A percentile compares a stretch with the other conserved stretches of the same genome.
phyloP scores from a whole-genome alignment of 35 echinoderm and acorn worm genomes.

The Ophioderma brevispina region DNA sequence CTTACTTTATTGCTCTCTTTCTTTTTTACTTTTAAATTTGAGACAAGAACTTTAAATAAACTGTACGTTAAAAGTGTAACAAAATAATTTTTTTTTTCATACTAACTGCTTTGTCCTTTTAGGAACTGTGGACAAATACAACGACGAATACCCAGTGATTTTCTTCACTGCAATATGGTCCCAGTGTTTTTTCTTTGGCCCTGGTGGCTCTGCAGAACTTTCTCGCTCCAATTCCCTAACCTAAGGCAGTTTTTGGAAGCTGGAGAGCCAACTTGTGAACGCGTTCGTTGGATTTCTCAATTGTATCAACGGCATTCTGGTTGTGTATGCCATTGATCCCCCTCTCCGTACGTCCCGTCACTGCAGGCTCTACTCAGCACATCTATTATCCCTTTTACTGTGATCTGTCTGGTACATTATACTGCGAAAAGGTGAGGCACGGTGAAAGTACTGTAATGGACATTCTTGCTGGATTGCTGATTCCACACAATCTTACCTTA shows the following conservation, averaged over 20 bases:
- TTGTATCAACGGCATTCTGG: constrained; percentile 74
- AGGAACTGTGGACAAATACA: constrained; percentile 15
- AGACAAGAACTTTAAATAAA: no score
- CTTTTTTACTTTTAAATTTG: no score
- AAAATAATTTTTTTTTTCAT: no score
- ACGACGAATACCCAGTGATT: constrained; percentile 79
- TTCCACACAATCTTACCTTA: no score
- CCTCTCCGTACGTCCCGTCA: constrained; percentile 58
- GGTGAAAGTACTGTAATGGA: no score
- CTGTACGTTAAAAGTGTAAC: no score
- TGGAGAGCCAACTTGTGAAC: constrained; percentile 13
- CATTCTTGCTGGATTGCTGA: no score
- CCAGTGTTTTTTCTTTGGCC: constrained; percentile 71
- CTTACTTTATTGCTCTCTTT: no score
- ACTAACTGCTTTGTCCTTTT: not conserved
- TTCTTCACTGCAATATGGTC: constrained; percentile 67
- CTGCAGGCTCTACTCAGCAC: constrained; percentile 87
- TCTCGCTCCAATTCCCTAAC: constrained; percentile 41
- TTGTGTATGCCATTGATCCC: constrained; percentile 88
- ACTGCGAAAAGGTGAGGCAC: constrained; percentile 85
- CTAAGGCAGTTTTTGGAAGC: constrained; percentile 19
- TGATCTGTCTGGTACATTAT: constrained; percentile 81
- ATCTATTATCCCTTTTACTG: constrained; percentile 84
- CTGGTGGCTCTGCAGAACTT: constrained; percentile 66
- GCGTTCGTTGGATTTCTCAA: constrained; percentile 62